Evolutionary conservation across 1,140 invertebrate species (phyloP), one percentile per base, ranked within the genome.

Genomic region (Drosophila quadrilineata): DNA sequence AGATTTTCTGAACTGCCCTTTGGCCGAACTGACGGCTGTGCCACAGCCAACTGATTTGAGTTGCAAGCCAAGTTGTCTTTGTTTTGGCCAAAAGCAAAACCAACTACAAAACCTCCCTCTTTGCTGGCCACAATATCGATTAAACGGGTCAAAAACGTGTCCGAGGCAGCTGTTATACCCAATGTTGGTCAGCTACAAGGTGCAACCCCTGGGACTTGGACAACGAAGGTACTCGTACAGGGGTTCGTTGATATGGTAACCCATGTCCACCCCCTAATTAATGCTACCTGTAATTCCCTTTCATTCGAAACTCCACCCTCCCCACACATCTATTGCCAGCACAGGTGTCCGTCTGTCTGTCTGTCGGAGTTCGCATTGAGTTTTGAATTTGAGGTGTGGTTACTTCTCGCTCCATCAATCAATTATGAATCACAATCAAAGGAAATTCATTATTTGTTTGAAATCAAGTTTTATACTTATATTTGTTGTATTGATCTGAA

Each of bases 161-260:
- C 46, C 59, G 50, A 64, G 33, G 43, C 76, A 84, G 69, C 52
- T 72, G 69, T 64, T 36, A 6, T 29, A 12, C 17, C 24, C 43
- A 38, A 70, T 66, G 60, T 84, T 84, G 77, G 77, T 84, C 77
- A 84, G 57, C 65, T 59, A 48, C n/a, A n/a, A n/a, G n/a, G n/a
- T 67, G 38, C 73, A 63, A 74, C 71, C 76, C 76, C 49, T 36
- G 22, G 56, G 64, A 28, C 56, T 12, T 46, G 40, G 74, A 71
- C 75, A 74, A 26, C n/a, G n/a, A n/a, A n/a, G n/a, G n/a, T n/a
- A n/a, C n/a, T n/a, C n/a, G n/a, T n/a, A n/a, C n/a, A n/a, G n/a
- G n/a, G n/a, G n/a, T 26, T 9, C 9, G 72, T 75, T 75, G 75
- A 69, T 72, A 76, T 72, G 76, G 69, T 71, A 59, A 69, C 77